Evolutionary conservation across 1,140 invertebrate species (phyloP), one percentile per base, ranked within the genome.

Genomic region (Drosophila burlai): DNA sequence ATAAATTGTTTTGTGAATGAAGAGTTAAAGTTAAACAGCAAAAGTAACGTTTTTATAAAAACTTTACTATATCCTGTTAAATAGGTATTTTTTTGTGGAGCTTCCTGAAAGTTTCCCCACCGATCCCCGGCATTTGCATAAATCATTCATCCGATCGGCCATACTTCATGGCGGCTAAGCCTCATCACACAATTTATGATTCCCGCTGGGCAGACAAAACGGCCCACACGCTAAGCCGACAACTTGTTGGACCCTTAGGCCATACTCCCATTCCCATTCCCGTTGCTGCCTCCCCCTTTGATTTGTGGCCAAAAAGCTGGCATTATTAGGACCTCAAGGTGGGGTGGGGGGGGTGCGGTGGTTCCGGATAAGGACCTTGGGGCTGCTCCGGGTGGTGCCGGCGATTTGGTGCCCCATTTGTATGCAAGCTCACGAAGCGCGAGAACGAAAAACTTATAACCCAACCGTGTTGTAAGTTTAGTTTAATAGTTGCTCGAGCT

Each of bases 401-500:
- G 42, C 67, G 63, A 67, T 69, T 43, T 38, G n/a, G 34, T n/a
- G 54, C 42, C 62, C 66, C 78, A 90, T 90, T 81, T 89, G 78
- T 89, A 90, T 90, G 85, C 84, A 62, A 49, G 61, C 78, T 57
- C 85, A 89, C 81, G 81, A 63, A 81, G 43, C 50, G 61, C 68
- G 63, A 60, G 49, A 76, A 38, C 54, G 65, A 77, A 80, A 83
- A 89, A 89, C 81, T 83, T 89, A 62, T 75, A 80, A 47, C 62
- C 59, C 81, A 79, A 65, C 73, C 59, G 64, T 72, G 65, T 43
- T 76, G 81, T 89, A 90, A 89, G 81, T 89, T 89, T 89, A 81
- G 84, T 89, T 89, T 90, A 84, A 89, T 89, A 89, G 84, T 89
- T 89, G 62, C 50, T 59, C 55, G 59, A 4, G 43, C 67, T 57